phyloP scores from a whole-genome alignment of 2,797 vertebrate genomes.

The Lepidocolaptes lacrymiger region DNA sequence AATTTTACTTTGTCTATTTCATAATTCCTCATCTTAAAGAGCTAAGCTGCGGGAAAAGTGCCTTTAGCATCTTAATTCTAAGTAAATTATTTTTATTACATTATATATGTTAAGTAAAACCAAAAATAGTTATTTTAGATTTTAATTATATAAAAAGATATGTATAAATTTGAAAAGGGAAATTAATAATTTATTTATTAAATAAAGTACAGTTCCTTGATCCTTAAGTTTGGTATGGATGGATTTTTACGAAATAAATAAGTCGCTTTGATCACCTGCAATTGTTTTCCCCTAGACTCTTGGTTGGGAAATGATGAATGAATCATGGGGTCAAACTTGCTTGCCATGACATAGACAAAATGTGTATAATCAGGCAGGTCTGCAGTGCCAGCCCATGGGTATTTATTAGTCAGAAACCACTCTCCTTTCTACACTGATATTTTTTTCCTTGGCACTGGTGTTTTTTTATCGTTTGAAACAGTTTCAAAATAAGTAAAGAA shows the following conservation, averaged over 20 bases:
- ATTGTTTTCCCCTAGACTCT: background rate
- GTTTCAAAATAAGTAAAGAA: background rate
- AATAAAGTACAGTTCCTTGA: background rate
- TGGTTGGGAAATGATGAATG: background rate
- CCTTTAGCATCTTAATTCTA: background rate
- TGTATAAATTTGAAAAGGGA: background rate
- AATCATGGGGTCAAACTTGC: background rate
- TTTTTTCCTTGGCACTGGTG: background rate
- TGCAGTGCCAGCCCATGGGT: background rate
- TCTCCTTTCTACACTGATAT: background rate
- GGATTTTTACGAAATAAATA: background rate
- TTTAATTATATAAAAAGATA: background rate
- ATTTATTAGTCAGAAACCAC: background rate
- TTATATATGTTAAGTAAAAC: background rate
- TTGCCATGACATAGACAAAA: background rate
- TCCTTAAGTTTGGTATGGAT: background rate
- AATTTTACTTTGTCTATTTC: background rate
- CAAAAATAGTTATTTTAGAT: background rate
- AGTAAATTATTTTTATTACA: background rate
- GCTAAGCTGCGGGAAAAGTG: background rate
- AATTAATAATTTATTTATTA: background rate
- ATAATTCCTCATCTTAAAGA: background rate
- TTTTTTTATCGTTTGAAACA: background rate
- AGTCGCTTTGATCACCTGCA: background rate
- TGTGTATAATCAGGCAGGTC: background rate